Percentiles rank a stretch among this genome's conserved stretches.
Conservation (phyloP, 2,113 vertebrate species). For the Ciconia maguari region DNA sequence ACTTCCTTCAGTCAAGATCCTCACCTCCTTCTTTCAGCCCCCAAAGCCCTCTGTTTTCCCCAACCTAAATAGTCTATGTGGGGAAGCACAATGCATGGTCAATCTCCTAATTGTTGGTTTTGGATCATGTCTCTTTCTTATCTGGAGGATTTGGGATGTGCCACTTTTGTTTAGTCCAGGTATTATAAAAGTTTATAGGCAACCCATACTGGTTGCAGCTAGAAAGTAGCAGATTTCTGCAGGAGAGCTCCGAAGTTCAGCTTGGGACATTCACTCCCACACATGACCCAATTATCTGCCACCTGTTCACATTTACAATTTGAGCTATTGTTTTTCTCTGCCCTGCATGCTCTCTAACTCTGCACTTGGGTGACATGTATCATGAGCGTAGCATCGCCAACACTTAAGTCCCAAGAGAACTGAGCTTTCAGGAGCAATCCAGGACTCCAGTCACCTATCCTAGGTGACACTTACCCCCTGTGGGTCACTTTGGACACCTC, state of each 20-base stretch:
- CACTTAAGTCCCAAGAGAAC: neutral
- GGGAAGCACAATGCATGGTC: neutral
- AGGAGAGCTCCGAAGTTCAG: neutral
- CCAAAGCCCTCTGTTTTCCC: neutral
- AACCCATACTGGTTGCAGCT: accelerated
- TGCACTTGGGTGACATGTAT: neutral
- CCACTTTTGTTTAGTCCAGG: neutral
- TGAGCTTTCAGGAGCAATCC: neutral
- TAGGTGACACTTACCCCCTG: neutral
- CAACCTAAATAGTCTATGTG: neutral
- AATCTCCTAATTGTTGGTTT: neutral
- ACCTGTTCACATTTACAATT: neutral
- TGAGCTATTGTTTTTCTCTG: neutral
- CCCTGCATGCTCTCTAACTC: neutral
- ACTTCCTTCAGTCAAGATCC: neutral
- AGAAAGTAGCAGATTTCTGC: neutral
- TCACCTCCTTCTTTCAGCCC: neutral
- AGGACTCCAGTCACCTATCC: neutral
- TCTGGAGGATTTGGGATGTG: neutral
- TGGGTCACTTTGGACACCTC: neutral
- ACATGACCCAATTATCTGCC: neutral
- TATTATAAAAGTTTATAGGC: neutral
- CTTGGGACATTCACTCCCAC: neutral
- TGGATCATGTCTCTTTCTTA: neutral
- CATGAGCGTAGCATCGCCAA: neutral